Evolutionary conservation across 2,797 vertebrate genomes (phyloP).

Genomic region (Dipus sagitta): DNA sequence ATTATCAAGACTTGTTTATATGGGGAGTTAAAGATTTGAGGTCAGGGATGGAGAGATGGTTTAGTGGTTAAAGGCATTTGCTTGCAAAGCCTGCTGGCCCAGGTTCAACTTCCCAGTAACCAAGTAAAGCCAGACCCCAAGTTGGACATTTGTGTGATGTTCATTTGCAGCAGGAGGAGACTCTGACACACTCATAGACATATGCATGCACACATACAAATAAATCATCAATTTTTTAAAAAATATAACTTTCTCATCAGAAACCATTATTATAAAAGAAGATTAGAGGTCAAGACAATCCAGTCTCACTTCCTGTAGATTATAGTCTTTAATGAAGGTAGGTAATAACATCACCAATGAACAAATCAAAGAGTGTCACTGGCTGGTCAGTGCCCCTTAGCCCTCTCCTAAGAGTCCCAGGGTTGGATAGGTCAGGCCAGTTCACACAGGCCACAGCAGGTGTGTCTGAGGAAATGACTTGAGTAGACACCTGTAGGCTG

Average conservation of each 20-base stretch:
- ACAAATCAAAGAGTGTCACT: background rate
- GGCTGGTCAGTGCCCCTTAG: accelerated
- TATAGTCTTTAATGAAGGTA: background rate
- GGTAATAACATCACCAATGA: background rate
- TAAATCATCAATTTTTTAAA: too few relatives aligned
- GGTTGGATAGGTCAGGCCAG: background rate
- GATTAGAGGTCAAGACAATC: background rate
- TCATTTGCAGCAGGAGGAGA: too few relatives aligned
- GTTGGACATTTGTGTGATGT: background rate
- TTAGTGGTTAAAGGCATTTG: background rate
- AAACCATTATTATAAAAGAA: background rate
- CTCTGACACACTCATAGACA: background rate
- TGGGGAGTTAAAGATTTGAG: background rate
- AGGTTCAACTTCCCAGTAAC: background rate
- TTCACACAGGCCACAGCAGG: background rate
- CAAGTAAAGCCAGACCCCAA: background rate
- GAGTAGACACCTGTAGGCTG: background rate
- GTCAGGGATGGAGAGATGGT: background rate
- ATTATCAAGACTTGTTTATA: background rate
- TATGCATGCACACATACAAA: too few relatives aligned
- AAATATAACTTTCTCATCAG: too few relatives aligned
- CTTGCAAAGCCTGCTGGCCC: background rate
- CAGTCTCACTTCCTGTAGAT: background rate
- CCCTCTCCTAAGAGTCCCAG: background rate
- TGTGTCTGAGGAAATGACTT: background rate